Percentiles rank a stretch among this genome's conserved stretches.
These are phyloP conservation scores for Lithophane ornitopus DNA, from an alignment of 2,888 invertebrate species.

Conservation along the genomic window DNA sequence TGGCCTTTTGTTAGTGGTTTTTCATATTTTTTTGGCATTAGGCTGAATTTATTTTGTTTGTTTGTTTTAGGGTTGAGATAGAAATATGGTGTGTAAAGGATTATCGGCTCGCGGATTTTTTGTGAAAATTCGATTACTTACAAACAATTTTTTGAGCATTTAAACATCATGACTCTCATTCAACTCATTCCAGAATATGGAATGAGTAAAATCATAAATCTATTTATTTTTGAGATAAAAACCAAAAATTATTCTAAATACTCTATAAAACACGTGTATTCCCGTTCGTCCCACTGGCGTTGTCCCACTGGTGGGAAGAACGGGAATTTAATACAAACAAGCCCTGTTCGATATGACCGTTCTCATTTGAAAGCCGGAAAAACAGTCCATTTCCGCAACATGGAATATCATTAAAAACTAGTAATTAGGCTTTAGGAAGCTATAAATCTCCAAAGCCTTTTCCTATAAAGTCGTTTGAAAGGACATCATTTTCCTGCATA, in stretches of 20 bases:
- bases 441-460: neutral
- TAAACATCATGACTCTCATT: too few relatives aligned
- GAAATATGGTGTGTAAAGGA: constrained; percentile 25
- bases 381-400: neutral
- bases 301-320: too few relatives aligned
- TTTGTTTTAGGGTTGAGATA: constrained; percentile 5
- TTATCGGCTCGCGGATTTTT: constrained; percentile 6
- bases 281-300: too few relatives aligned
- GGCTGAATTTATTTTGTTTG: constrained; percentile 34
- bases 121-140: neutral
- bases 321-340: too few relatives aligned
- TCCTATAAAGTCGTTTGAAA: neutral
- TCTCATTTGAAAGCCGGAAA: neutral
- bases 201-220: neutral
- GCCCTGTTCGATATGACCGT: neutral
- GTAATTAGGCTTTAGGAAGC: neutral
- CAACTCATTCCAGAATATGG: too few relatives aligned
- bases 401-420: neutral
- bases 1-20: constrained; percentile 46
- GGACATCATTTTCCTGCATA: neutral
- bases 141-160: neutral
- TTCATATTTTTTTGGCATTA: constrained; percentile 38
- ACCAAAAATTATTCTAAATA: too few relatives aligned
- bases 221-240: neutral
- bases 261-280: too few relatives aligned